Percentiles rank a stretch among this genome's conserved stretches.
Evolutionary conservation across 2,888 invertebrate genomes (phyloP).

Genomic region (Tetheella fluctuosa): DNA sequence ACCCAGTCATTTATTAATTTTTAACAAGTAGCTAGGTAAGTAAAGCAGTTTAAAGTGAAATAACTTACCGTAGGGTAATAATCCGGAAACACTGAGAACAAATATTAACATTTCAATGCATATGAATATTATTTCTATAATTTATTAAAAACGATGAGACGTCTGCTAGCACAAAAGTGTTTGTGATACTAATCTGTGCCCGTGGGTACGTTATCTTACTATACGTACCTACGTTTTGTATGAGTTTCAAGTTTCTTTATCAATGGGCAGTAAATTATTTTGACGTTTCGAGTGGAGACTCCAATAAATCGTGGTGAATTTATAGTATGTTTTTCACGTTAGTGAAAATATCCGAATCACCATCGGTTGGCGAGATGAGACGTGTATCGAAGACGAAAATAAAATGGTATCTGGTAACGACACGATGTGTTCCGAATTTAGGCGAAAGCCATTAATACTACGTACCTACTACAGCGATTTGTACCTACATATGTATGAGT

Average conservation of each 20-base stretch:
- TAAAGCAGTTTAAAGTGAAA: background rate
- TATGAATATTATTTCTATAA: constrained; percentile 34
- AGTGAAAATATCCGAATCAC: constrained; percentile 35
- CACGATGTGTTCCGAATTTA: constrained; percentile 32
- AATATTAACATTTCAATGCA: constrained; percentile 56
- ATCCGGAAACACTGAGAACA: constrained; percentile 48
- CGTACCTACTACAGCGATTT: background rate
- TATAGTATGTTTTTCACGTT: constrained; percentile 12
- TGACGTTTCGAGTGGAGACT: constrained; percentile 57
- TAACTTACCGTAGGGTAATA: constrained; percentile 65
- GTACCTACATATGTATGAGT: too few species aligned
- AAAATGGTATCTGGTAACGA: constrained; percentile 36
- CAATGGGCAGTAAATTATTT: constrained; percentile 69
- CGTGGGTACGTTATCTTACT: constrained; percentile 66
- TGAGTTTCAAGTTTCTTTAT: constrained; percentile 58
- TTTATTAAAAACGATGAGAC: constrained; percentile 38
- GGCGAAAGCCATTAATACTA: constrained; percentile 19
- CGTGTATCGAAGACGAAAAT: constrained; percentile 50
- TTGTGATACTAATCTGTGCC: constrained; percentile 68
- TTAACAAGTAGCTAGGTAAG: constrained; percentile 5
- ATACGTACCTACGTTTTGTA: too few species aligned
- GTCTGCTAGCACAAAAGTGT: constrained; percentile 45
- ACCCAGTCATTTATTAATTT: background rate
- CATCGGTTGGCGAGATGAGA: constrained; percentile 20
- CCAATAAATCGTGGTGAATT: constrained; percentile 34